Conservation (phyloP, 2,797 vertebrate species). For the Thalassophryne amazonica region DNA sequence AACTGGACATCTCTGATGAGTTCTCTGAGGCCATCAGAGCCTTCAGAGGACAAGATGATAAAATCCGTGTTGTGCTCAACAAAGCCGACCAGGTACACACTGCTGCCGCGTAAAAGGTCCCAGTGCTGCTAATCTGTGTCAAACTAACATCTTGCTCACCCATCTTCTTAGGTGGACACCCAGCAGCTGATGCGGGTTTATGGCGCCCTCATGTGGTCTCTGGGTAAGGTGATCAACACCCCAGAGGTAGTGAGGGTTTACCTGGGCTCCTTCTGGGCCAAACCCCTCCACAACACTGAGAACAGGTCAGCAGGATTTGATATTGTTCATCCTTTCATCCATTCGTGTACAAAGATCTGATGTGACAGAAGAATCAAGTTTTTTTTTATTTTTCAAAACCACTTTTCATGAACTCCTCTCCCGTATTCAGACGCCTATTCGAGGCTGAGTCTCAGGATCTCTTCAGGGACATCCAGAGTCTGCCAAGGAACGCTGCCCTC, state of each 20-base stretch:
- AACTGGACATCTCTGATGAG: slow-evolving; percentile 98
- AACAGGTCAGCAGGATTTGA: slow-evolving; percentile 79
- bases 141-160: slow-evolving; percentile 1
- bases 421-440: slow-evolving; percentile 86
- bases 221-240: slow-evolving; percentile 96
- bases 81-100: slow-evolving; percentile 94
- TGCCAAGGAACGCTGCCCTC: slow-evolving; percentile 92
- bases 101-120: no score
- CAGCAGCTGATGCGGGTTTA: slow-evolving; percentile 98
- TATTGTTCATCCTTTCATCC: background rate
- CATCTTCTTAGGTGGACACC: slow-evolving; percentile 82
- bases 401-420: background rate
- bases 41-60: slow-evolving; percentile 95
- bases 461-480: slow-evolving; percentile 92
- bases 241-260: slow-evolving; percentile 94
- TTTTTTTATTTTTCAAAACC: background rate
- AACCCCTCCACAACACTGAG: slow-evolving; percentile 92
- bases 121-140: no score
- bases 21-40: slow-evolving; percentile 96
- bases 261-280: slow-evolving; percentile 95
- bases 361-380: no score
- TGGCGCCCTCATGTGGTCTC: slow-evolving; percentile 97
- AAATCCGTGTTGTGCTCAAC: slow-evolving; percentile 95
- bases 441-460: slow-evolving; percentile 94
- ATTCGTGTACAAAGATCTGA: no score